A percentile compares a stretch with the other conserved stretches of the same genome.
Conservation (phyloP, 2,113 vertebrate species). For the Corynorhinus townsendii region DNA sequence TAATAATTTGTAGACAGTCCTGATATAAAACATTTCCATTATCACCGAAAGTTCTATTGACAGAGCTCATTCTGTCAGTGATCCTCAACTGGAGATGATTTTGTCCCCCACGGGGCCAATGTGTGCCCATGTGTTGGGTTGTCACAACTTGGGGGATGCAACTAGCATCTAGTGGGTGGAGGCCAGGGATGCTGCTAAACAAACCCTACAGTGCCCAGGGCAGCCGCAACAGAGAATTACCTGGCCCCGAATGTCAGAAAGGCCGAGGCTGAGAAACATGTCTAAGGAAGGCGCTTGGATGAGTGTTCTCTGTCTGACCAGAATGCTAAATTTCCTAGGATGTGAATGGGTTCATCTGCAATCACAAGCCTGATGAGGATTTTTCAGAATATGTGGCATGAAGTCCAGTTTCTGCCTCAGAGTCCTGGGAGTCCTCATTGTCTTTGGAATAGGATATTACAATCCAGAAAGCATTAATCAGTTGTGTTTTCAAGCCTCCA, state of each 20-base stretch:
- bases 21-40: neutral
- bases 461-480: neutral
- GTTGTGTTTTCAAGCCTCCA: neutral
- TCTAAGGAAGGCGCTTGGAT: neutral
- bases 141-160: neutral
- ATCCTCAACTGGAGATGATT: neutral
- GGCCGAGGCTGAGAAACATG: rapidly evolving
- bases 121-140: neutral
- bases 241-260: rapidly evolving
- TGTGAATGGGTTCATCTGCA: neutral
- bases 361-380: neutral
- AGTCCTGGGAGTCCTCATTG: neutral
- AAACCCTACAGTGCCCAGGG: rapidly evolving
- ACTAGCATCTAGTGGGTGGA: rapidly evolving
- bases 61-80: neutral
- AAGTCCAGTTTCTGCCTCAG: neutral
- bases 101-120: neutral
- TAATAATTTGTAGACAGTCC: no score
- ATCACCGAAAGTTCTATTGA: neutral
- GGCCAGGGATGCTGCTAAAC: neutral
- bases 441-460: neutral
- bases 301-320: neutral
- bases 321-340: neutral
- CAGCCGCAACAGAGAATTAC: rapidly evolving
- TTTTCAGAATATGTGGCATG: neutral